phyloP scores from a whole-genome alignment of 2,888 invertebrate genomes.

The Scotopteryx bipunctaria region DNA sequence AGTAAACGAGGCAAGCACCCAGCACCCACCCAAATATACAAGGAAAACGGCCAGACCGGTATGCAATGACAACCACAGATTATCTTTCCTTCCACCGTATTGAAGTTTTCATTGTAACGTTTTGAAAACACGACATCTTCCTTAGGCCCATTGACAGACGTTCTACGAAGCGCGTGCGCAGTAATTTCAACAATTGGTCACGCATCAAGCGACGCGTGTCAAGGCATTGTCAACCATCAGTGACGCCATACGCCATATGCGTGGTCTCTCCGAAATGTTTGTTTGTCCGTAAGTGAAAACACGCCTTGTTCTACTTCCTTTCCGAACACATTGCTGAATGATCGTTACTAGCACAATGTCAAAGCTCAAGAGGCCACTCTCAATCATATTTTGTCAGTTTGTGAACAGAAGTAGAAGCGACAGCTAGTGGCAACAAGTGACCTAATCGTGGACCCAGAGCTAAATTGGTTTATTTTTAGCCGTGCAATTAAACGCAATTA shows the following conservation, averaged over 20 bases:
- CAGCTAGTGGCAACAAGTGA: slow-evolving; percentile 15
- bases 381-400: background rate
- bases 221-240: slow-evolving; percentile 43
- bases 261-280: slow-evolving; percentile 63
- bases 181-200: slow-evolving; percentile 40
- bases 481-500: slow-evolving; percentile 33
- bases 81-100: slow-evolving; percentile 27
- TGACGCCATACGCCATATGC: slow-evolving; percentile 52
- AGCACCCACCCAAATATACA: slow-evolving; percentile 11
- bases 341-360: slow-evolving; percentile 12
- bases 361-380: slow-evolving; percentile 13
- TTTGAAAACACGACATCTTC: slow-evolving; percentile 67
- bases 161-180: slow-evolving; percentile 76
- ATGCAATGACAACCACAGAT: slow-evolving; percentile 30
- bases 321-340: slow-evolving; percentile 16
- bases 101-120: slow-evolving; percentile 50
- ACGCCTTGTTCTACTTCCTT: slow-evolving; percentile 34
- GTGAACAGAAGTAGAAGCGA: slow-evolving; percentile 10
- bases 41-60: slow-evolving; percentile 22
- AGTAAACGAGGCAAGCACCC: slow-evolving; percentile 10
- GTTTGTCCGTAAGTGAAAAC: slow-evolving; percentile 57
- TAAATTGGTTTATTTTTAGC: slow-evolving; percentile 38
- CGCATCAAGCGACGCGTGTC: slow-evolving; percentile 42
- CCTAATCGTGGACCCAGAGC: slow-evolving; percentile 23
- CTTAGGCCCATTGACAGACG: slow-evolving; percentile 52